phyloP scores from a whole-genome alignment of 1,140 invertebrate species.

The Drosophila rufa region DNA sequence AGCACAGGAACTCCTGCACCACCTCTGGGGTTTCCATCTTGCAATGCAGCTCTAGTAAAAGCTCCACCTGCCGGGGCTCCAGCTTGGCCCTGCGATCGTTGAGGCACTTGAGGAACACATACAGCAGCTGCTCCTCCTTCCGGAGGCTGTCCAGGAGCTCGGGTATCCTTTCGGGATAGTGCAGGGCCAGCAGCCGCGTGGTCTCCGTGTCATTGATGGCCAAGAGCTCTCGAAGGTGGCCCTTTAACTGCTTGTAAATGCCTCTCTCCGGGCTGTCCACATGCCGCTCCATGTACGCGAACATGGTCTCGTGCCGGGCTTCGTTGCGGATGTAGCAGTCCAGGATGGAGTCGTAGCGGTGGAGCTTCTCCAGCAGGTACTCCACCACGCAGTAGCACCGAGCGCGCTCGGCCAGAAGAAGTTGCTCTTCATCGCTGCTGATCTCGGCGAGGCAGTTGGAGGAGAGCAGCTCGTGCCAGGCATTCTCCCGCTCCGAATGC shows the following conservation, averaged over 20 bases:
- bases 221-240: slow-evolving; percentile 82
- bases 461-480: slow-evolving; percentile 91
- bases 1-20: slow-evolving; percentile 74
- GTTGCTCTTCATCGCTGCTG: slow-evolving; percentile 81
- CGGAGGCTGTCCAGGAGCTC: slow-evolving; percentile 84
- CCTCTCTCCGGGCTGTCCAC: slow-evolving; percentile 86
- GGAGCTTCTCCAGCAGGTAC: slow-evolving; percentile 85
- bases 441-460: slow-evolving; percentile 89
- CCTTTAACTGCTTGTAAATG: slow-evolving; percentile 85
- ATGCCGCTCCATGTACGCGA: slow-evolving; percentile 91
- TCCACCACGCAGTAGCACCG: slow-evolving; percentile 86
- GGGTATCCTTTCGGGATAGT: slow-evolving; percentile 82
- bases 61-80: slow-evolving; percentile 87
- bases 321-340: slow-evolving; percentile 86
- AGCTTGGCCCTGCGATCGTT: slow-evolving; percentile 87
- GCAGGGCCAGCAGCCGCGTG: slow-evolving; percentile 86
- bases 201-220: slow-evolving; percentile 85
- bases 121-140: slow-evolving; percentile 86
- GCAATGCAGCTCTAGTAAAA: slow-evolving; percentile 90
- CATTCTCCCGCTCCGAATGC: slow-evolving; percentile 91
- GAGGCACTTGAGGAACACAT: slow-evolving; percentile 88
- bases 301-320: slow-evolving; percentile 89
- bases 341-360: slow-evolving; percentile 85
- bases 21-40: slow-evolving; percentile 85
- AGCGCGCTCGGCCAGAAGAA: slow-evolving; percentile 83